Evolutionary conservation across 1,140 invertebrate genomes (phyloP).

Genomic region (Musca vetustissima): DNA sequence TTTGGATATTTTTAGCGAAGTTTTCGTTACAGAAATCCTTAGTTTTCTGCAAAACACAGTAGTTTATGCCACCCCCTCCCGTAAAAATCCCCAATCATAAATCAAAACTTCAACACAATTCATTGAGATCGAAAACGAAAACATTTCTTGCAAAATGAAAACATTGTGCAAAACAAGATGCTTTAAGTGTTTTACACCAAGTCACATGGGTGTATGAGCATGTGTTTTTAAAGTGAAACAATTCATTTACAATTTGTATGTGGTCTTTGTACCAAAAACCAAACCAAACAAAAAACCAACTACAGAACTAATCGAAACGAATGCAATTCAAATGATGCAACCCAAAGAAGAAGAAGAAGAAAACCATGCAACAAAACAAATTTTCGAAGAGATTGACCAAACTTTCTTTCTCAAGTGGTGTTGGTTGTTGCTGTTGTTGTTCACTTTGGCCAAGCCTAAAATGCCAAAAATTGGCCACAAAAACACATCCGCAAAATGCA

Average conservation of each 20-base stretch:
- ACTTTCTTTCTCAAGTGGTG: no score
- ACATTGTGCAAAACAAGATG: no score
- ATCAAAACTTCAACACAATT: no score
- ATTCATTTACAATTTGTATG: constrained; percentile 24
- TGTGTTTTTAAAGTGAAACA: constrained; percentile 11
- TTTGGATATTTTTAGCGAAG: no score
- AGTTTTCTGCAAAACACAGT: no score
- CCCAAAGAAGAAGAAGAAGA: no score
- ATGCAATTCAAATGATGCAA: neutral
- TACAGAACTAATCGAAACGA: neutral
- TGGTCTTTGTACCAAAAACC: neutral
- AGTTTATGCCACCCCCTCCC: no score
- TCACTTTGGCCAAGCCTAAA: constrained; percentile 25
- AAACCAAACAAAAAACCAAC: neutral
- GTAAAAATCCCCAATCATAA: no score
- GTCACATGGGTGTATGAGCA: constrained; percentile 23
- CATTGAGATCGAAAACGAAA: no score
- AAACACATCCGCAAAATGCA: constrained; percentile 31
- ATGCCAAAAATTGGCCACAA: constrained; percentile 33
- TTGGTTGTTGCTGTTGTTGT: no score
- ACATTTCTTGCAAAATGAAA: no score
- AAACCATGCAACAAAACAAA: constrained; percentile 2
- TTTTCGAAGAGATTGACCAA: constrained; percentile 1
- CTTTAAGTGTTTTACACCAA: constrained; percentile 26
- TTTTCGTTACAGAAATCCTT: no score